Base-by-base conservation (phyloP, 2,113 vertebrate species). In the Myiopsitta monachus region DNA sequence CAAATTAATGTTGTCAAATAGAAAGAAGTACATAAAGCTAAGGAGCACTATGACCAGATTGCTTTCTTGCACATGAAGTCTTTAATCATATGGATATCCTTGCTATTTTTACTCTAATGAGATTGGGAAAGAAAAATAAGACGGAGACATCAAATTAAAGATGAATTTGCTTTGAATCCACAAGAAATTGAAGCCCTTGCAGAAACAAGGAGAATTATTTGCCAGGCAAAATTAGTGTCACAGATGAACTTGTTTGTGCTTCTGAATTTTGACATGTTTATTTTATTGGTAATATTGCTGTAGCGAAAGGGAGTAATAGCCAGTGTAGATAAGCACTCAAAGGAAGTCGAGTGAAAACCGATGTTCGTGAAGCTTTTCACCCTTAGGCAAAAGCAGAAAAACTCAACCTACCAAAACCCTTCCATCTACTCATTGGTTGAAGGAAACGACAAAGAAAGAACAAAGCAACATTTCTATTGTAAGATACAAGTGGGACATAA, bases 91-190 rank as follows among this genome's bases (percentile, higher is more conserved):
- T 95, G 94, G 94, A 96, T 96, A 96, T 66, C 59, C 87, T 67
- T 94, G 92, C 95, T 96, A 94, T 96, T 96, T 97, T 97, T 96
- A 95, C 93, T 94, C 97, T 97, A 95, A 97, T 97, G 95, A 97
- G 96, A 97, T 87, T 81, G 91, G 77, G 94, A 89, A 95, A 92
- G 94, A 96, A 96, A 90, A 92, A 94, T 94, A 96, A 96, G 94
- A 93, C 66, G 4, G 89, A 94, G 46, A 77, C 97, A 95, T 94
- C 87, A 94, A 95, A 95, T 91, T 92, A 92, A 95, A 88, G 92
- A 90, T 88, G 73, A 96, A 97, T 91, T 95, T 97, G 91, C 95
- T 97, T 96, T 95, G 88, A 95, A 97, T 98, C 89, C 89, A 41
- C 47, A 82, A 88, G 92, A 96, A 96, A 94, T 41, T 85, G 89